Percentiles rank a stretch among this genome's conserved stretches.
phyloP scores from a whole-genome alignment of 2,797 vertebrate genomes.

The Heliangelus exortis region DNA sequence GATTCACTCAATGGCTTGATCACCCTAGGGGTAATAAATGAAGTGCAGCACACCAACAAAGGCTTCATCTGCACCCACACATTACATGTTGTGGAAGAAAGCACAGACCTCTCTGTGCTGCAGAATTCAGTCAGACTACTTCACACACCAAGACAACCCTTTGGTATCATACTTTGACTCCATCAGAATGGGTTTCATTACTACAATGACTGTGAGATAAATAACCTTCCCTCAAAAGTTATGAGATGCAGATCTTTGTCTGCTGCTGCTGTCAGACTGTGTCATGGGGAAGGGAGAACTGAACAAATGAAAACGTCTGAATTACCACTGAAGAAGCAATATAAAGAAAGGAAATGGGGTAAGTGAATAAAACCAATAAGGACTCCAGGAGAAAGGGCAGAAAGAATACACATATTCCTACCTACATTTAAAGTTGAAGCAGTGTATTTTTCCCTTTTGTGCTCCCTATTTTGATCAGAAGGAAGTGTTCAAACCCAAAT shows the following conservation, averaged over 20 bases:
- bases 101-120: conserved; percentile 75
- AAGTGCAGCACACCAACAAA: conserved; percentile 84
- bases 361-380: background rate
- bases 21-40: conserved; percentile 85
- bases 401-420: background rate
- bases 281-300: background rate
- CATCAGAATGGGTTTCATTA: background rate
- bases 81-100: conserved; percentile 78
- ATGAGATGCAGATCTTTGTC: background rate
- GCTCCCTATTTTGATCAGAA: background rate
- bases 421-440: background rate
- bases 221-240: background rate
- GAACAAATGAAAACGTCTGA: conserved; percentile 10
- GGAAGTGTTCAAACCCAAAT: background rate
- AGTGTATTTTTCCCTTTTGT: background rate
- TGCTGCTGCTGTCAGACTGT: background rate
- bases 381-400: background rate
- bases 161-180: background rate
- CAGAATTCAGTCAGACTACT: conserved; percentile 71
- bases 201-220: background rate
- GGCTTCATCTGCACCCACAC: conserved; percentile 83
- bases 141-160: conserved; percentile 38
- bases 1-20: conserved; percentile 80
- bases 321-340: background rate
- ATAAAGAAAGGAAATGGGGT: background rate